A percentile compares a stretch with the other conserved stretches of the same genome.
phyloP scores from a whole-genome alignment of 2,888 invertebrate species.

The Dione juno region DNA sequence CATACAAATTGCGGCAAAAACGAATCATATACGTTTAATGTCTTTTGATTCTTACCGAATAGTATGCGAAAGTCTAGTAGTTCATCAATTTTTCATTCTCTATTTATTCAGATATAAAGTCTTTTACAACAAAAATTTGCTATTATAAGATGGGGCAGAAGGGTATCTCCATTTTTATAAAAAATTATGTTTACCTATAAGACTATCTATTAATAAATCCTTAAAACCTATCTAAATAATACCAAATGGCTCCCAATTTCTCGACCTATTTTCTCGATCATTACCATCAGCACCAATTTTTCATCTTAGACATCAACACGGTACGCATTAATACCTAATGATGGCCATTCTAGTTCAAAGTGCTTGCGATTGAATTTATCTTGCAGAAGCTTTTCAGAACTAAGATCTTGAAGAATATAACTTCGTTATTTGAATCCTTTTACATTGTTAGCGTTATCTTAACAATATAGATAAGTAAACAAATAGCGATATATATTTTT shows the following conservation, averaged over 20 bases:
- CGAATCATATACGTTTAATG: too few relatives aligned
- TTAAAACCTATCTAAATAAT: neutral
- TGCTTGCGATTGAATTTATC: conserved; percentile 47
- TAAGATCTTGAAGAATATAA: neutral
- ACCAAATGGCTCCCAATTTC: neutral
- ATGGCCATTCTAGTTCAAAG: conserved; percentile 40
- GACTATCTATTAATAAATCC: neutral
- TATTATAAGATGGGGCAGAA: too few relatives aligned
- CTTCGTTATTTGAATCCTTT: neutral
- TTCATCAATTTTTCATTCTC: neutral
- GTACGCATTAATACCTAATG: conserved; percentile 38
- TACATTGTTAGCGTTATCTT: too few relatives aligned
- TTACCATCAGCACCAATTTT: conserved; percentile 22
- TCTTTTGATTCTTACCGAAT: too few relatives aligned
- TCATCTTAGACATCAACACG: conserved; percentile 21
- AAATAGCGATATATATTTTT: neutral
- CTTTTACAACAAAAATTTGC: too few relatives aligned
- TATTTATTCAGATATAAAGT: neutral
- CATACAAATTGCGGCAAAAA: too few relatives aligned
- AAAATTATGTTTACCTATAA: too few relatives aligned
- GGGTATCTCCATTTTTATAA: too few relatives aligned
- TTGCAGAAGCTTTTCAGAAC: conserved; percentile 39
- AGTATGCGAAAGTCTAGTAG: too few relatives aligned
- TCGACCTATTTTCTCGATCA: conserved; percentile 7
- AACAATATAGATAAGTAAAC: neutral